Conservation (phyloP, 2,113 vertebrate genomes). For the Puntigrus tetrazona region DNA sequence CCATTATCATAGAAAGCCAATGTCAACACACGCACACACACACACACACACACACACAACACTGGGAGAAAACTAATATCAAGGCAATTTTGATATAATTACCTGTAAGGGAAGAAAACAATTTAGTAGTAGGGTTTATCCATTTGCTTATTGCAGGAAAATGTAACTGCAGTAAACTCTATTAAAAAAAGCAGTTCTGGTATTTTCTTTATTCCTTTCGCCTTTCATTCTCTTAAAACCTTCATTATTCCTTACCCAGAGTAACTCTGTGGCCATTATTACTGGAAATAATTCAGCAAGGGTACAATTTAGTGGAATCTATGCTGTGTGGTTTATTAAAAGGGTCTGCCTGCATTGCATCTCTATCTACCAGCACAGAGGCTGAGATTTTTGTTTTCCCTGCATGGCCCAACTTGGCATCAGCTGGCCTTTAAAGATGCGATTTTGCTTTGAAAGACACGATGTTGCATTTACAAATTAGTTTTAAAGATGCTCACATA, state of each 20-base stretch:
- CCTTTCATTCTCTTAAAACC: conserved; percentile 47
- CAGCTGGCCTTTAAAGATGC: conserved; percentile 1
- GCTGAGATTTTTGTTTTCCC: background rate
- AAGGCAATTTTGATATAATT: conserved; percentile 74
- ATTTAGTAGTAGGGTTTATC: conserved; percentile 68
- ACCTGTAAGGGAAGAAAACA: conserved; percentile 72
- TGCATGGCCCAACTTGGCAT: background rate
- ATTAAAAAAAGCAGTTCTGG: conserved; percentile 61
- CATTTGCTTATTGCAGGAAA: conserved; percentile 70
- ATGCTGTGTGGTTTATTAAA: conserved; percentile 58
- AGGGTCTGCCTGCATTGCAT: conserved; percentile 32
- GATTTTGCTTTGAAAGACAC: background rate
- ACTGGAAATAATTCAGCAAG: conserved; percentile 62
- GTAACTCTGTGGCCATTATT: conserved; percentile 59
- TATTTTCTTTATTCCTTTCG: conserved; percentile 40
- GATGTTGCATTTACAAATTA: background rate
- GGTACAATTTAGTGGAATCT: conserved; percentile 53
- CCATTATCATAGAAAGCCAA: conserved; percentile 67
- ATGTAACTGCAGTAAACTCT: conserved; percentile 64
- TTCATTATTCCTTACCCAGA: conserved; percentile 65
- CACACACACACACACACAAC: conserved; percentile 53
- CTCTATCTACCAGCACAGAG: conserved; percentile 37
- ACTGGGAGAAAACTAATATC: conserved; percentile 69
- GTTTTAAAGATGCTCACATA: conserved; percentile 6
- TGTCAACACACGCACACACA: conserved; percentile 40